Conservation (phyloP, 2,797 vertebrate genomes). For the Steatocranus sp. region DNA sequence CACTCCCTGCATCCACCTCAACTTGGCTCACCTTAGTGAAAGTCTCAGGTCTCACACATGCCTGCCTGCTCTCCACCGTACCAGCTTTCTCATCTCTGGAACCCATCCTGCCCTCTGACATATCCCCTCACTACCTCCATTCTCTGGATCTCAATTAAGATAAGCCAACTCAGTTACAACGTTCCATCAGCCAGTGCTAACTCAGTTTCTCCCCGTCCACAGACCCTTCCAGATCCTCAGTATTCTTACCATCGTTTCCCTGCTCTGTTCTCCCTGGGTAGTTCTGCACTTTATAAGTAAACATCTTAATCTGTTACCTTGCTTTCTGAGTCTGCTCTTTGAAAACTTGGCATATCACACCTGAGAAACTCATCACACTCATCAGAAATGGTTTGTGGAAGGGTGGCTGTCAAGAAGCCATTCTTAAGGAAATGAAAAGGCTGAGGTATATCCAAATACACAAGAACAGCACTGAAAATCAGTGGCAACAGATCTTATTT, state of each 20-base stretch:
- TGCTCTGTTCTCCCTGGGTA: background rate
- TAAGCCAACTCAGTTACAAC: background rate
- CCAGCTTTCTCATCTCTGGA: background rate
- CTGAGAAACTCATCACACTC: background rate
- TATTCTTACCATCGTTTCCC: background rate
- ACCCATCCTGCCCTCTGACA: background rate
- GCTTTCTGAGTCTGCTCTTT: background rate
- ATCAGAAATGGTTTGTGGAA: background rate
- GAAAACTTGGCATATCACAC: background rate
- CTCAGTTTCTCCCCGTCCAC: background rate
- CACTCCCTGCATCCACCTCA: background rate
- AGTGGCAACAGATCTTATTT: background rate
- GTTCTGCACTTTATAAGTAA: background rate
- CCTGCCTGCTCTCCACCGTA: background rate
- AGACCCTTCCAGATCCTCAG: background rate
- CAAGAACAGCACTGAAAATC: background rate
- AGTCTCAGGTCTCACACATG: background rate
- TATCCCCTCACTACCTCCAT: background rate
- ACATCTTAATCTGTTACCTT: background rate
- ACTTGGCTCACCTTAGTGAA: background rate
- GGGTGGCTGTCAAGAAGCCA: background rate
- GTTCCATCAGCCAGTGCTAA: background rate
- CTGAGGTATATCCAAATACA: background rate
- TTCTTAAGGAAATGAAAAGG: background rate
- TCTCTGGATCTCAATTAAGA: background rate